Conservation (phyloP, 2,113 vertebrate species). For the Microcebus murinus region DNA sequence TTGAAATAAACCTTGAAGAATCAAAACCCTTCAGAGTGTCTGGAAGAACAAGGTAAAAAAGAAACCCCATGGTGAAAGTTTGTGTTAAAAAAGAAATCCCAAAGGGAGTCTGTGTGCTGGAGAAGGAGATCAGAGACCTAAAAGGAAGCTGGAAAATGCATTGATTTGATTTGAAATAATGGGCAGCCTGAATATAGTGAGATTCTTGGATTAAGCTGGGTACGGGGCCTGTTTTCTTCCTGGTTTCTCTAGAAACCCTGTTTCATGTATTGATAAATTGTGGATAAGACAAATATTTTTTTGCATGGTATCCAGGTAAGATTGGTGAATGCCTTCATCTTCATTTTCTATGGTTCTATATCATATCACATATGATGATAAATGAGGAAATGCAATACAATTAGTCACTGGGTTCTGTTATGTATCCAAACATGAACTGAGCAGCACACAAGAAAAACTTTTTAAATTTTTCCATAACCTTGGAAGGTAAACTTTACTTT, state of each 20-base stretch:
- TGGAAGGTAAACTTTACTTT: neutral
- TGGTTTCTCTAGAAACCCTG: neutral
- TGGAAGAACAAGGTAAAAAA: conserved; percentile 74
- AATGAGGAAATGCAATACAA: neutral
- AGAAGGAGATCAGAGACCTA: conserved; percentile 65
- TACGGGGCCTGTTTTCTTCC: neutral
- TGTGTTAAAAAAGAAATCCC: conserved; percentile 73
- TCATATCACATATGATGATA: neutral
- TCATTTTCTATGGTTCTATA: neutral
- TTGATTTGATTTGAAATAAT: conserved; percentile 44
- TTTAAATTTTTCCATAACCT: neutral
- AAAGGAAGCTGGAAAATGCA: conserved; percentile 57
- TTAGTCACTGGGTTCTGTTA: neutral
- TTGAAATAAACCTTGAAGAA: conserved; percentile 79
- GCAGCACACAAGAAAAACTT: neutral
- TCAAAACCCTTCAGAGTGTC: conserved; percentile 74
- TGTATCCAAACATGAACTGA: neutral
- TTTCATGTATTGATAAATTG: neutral
- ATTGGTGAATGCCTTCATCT: neutral
- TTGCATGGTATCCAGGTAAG: neutral
- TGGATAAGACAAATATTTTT: neutral
- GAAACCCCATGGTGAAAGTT: conserved; percentile 59
- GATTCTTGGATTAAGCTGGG: neutral
- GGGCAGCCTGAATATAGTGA: neutral
- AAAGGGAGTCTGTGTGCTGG: conserved; percentile 59